Conservation (phyloP, 2,797 vertebrate species). For the Kryptopterus vitreolus region DNA sequence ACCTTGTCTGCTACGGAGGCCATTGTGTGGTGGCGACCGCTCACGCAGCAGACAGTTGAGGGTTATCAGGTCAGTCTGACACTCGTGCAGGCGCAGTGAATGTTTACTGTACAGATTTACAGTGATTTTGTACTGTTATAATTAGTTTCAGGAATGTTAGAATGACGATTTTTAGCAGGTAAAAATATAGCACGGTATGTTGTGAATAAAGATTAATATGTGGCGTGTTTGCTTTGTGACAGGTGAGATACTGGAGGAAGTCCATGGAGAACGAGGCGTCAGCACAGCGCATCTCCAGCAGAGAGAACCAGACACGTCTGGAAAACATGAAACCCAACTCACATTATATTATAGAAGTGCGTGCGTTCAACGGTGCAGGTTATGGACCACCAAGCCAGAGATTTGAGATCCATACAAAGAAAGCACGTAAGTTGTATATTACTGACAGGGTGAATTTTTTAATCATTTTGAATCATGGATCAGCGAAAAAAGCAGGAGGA, state of each 20-base stretch:
- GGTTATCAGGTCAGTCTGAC: constrained; percentile 84
- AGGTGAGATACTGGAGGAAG: constrained; percentile 91
- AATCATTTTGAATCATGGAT: too few relatives aligned
- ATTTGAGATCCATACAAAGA: constrained; percentile 81
- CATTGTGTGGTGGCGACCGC: constrained; percentile 82
- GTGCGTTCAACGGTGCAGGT: constrained; percentile 89
- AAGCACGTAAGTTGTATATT: constrained; percentile 78
- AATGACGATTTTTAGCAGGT: not conserved
- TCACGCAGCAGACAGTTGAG: constrained; percentile 78
- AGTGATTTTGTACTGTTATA: not conserved
- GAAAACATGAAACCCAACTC: constrained; percentile 86
- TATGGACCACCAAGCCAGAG: constrained; percentile 82
- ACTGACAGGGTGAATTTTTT: too few relatives aligned
- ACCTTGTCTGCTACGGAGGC: constrained; percentile 87
- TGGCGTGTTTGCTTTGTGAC: constrained; percentile 12
- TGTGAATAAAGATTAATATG: not conserved
- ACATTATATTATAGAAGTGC: constrained; percentile 84
- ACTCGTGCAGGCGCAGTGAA: not conserved
- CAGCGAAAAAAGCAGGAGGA: too few relatives aligned
- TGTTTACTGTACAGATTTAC: not conserved
- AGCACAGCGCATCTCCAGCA: constrained; percentile 74
- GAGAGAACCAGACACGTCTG: constrained; percentile 83
- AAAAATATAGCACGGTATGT: not conserved
- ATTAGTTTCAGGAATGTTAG: not conserved
- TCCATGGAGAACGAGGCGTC: constrained; percentile 82